Base-by-base conservation (phyloP, 1,140 invertebrate species). In the Alviniconcha marisindica region DNA sequence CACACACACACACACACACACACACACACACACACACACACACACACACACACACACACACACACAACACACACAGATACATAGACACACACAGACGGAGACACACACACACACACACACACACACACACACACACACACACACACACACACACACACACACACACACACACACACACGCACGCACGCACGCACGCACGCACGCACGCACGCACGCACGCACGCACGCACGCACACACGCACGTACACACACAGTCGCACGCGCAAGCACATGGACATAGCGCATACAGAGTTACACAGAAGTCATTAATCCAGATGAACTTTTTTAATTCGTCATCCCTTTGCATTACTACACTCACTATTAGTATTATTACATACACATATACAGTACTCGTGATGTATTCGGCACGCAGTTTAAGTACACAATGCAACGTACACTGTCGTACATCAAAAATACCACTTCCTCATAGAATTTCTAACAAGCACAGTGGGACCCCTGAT, bases 71-170 rank as follows among this genome's bases (percentile, higher is more conserved):
- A 38, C 69, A 33, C 15, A 73, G 7, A 33, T 38, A 60, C 56
- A 10, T 24, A 60, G 10, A 60, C 56, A 60, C 56, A 60, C 56
- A 60, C 56, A n/a, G 10, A 60, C 24, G 24, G 3, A 14, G 10
- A 60, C 56, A 60, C 56, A 60, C 56, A 60, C 56, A 60, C 56
- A 60, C 56, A 60, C 56, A 60, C 56, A 60, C 56, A 60, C 56
- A 60, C 56, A 60, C 56, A 42, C 33, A 73, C 69, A 73, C 69
- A 73, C 69, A 38, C 38, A n/a, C 38, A 40, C 38, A 76, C 73
- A 76, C 73, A 42, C 73, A 76, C 38, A 42, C 73, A 42, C 73
- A 76, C 73, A 38, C 69, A 73, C 69, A 38, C 69, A 42, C 10
- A 73, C 28, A 38, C 73, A 42, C 38, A 76, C 73, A n/a, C 73